phyloP scores from a whole-genome alignment of 2,888 invertebrate genomes.

The Thysanoteuthis rhombus region DNA sequence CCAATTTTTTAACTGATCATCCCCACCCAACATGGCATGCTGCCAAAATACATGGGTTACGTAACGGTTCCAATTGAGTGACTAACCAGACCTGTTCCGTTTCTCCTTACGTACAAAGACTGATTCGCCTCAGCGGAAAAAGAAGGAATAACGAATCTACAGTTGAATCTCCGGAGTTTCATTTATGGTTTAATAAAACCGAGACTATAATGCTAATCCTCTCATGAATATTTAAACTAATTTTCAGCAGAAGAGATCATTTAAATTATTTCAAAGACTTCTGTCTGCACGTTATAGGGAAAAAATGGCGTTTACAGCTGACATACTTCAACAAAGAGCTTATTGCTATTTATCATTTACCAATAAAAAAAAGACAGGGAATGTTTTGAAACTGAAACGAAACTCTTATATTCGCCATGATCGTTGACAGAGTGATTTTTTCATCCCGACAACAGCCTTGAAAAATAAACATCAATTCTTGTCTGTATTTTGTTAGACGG shows the following conservation, averaged over 20 bases:
- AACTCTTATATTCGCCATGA: background rate
- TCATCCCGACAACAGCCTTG: too few species aligned
- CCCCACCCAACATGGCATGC: too few species aligned
- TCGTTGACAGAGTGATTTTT: background rate
- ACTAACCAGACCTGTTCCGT: too few species aligned
- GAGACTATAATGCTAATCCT: background rate
- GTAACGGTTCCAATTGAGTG: too few species aligned
- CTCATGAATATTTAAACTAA: background rate
- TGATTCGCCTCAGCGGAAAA: background rate
- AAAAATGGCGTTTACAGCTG: too few species aligned
- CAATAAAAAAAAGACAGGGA: background rate
- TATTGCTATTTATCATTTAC: constrained; percentile 12
- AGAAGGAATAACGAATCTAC: background rate
- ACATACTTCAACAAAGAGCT: background rate
- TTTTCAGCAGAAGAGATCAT: background rate
- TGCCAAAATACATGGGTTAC: too few species aligned
- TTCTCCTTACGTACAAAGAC: background rate
- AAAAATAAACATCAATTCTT: too few species aligned
- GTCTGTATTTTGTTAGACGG: too few species aligned
- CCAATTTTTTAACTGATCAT: too few species aligned
- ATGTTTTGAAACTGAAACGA: background rate
- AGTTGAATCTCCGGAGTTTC: background rate
- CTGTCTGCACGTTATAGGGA: background rate
- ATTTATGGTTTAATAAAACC: background rate
- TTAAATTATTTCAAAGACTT: background rate